Evolutionary conservation across 2,113 vertebrate genomes (phyloP), one percentile per base, ranked within the genome.

Genomic region (Callorhinus ursinus): DNA sequence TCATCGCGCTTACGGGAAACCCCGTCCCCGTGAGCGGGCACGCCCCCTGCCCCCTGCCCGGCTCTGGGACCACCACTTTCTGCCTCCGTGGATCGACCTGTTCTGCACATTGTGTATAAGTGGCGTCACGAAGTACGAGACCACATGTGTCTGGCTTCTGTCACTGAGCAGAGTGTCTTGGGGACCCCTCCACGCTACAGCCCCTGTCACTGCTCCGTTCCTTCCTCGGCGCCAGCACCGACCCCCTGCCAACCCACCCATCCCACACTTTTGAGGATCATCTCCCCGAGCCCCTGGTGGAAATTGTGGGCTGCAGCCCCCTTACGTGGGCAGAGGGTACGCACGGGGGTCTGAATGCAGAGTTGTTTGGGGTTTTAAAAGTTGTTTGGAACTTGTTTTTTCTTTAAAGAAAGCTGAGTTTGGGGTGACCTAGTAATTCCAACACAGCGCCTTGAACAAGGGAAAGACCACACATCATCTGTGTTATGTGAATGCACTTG

Each of bases 391-490:
- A 14, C 39, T 13, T 77, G 12, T 18, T 16, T 63, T 51, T 51
- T 61, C 57, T 39, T 21, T 36, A 3, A 46, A 77, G 51, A 19
- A 55, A 36, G 24, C 49, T 18, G 51, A 42, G 2, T 13, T 18
- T 13, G 51, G 18, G 21, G 10, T 15, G 1, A 10, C 51, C 21
- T 12, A 13, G 76, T 19, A 7, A 31, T 21, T n/a, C 18, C 33
- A 21, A 7, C 4, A 0, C 4, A 4, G 39, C 28, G 18, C n/a
- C 36, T 33, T 3, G 31, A 77, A 8, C 7, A 19, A 7, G 4
- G 14, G 28, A 21, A 24, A 33, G 31, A 5, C 39, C 0, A 0
- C 28, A 0, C 3, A 0, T 16, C 10, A 1, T 28, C 57, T 10
- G 22, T 5, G 0, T 21, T 11, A 3, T 4, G 31, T 28, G 9